phyloP scores from a whole-genome alignment of 2,888 invertebrate genomes.

The Cheilosia grossa region DNA sequence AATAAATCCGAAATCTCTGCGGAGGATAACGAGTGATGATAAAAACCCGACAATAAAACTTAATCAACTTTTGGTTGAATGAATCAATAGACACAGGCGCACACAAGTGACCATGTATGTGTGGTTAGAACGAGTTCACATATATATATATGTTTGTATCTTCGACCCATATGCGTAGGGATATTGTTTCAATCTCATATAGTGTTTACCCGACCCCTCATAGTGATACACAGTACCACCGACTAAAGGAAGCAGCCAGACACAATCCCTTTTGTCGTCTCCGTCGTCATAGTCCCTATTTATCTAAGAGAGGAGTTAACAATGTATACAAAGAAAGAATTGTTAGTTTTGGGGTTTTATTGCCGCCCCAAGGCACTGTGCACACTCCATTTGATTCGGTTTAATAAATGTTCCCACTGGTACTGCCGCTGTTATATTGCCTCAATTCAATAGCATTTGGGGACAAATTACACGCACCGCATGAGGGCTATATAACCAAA shows the following conservation, averaged over 20 bases:
- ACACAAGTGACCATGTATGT: not conserved
- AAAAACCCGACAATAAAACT: conserved; percentile 71
- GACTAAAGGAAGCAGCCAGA: not conserved
- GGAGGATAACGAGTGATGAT: conserved; percentile 71
- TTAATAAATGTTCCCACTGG: conserved; percentile 61
- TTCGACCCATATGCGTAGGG: conserved; percentile 39
- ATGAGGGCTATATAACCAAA: conserved; percentile 15
- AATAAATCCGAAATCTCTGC: conserved; percentile 67
- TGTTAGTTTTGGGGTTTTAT: conserved; percentile 31
- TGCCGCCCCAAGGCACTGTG: conserved; percentile 49
- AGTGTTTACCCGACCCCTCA: conserved; percentile 27
- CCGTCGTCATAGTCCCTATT: not conserved
- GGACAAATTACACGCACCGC: conserved; percentile 31
- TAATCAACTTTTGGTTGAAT: conserved; percentile 71
- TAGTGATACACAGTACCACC: not conserved
- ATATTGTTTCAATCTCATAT: conserved; percentile 54
- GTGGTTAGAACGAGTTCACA: not conserved
- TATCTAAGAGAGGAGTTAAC: conserved; percentile 23
- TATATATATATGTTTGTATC: not conserved
- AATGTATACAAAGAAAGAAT: conserved; percentile 7
- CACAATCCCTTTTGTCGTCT: conserved; percentile 13
- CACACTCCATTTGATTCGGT: conserved; percentile 63
- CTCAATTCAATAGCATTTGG: conserved; percentile 33
- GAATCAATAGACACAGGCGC: conserved; percentile 60
- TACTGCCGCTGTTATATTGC: conserved; percentile 33